Evolutionary conservation across 2,888 invertebrate genomes (phyloP), one percentile per base, ranked within the genome.

Genomic region (Lissocephala sabroskyi): DNA sequence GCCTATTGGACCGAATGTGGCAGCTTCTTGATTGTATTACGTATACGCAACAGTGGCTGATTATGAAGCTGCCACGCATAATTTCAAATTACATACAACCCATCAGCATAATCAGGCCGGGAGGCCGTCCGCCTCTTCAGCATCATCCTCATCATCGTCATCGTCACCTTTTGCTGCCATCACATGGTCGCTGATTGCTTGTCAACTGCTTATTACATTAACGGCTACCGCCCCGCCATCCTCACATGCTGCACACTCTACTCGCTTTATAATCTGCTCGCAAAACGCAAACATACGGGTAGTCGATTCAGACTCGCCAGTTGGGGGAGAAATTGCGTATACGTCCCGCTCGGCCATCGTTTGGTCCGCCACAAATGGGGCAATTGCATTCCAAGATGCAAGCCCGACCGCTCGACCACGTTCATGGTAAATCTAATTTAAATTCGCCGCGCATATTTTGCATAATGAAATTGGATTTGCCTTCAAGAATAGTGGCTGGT

Each of bases 11-110:
- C n/a, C n/a, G n/a, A n/a, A n/a, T n/a, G n/a, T n/a, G n/a, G 71
- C 68, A 71, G 71, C 68, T 68, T 71, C 67, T 70, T 71, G 71
- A 67, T 70, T 70, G 68, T 68, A 71, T 68, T 71, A 59, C 71
- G 63, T 67, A 68, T 71, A 59, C 63, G 67, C 49, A 11, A 13
- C n/a, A 37, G 35, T 29, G 14, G 16, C 9, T 37, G 37, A 37
- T 52, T 45, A 33, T 44, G 49, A 54, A 42, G 57, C 61, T 59
- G 56, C 48, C 59, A 43, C 52, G 68, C 71, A 71, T 70, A 68
- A 70, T 70, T 70, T 68, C 64, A 65, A 71, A 71, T 70, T 68
- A 71, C 59, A 56, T 47, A 49, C 67, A 57, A 68, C 65, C 59
- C 50, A 62, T 62, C 65, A 65, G 62, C 71, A 71, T 71, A 71